phyloP scores from a whole-genome alignment of 37 sponge, comb jelly and placozoan genomes.

The Geodia barretti region DNA sequence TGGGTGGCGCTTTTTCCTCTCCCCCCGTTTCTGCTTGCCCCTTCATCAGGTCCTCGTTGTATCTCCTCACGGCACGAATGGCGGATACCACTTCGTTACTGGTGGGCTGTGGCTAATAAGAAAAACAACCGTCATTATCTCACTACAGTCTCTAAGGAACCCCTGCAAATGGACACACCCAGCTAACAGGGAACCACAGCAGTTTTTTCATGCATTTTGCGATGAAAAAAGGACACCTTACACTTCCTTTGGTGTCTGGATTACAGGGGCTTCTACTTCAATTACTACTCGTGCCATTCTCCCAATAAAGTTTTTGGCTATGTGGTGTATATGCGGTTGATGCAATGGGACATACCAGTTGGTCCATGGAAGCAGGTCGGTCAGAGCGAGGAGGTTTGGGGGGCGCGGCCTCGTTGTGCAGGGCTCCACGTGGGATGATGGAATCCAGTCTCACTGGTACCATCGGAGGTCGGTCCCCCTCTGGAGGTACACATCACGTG shows the following conservation, averaged over 20 bases:
- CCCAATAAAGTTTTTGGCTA: too few relatives aligned
- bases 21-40: slow-evolving; percentile 4
- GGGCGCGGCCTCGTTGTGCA: slow-evolving; percentile 33
- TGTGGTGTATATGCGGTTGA: too few relatives aligned
- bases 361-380: slow-evolving; percentile 2
- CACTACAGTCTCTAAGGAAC: slow-evolving; percentile 13
- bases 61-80: slow-evolving; percentile 34
- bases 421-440: slow-evolving; percentile 30
- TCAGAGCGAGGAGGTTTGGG: slow-evolving; percentile 57
- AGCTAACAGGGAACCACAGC: too few relatives aligned
- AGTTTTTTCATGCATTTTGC: too few relatives aligned
- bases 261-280: too few relatives aligned
- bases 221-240: too few relatives aligned
- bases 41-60: slow-evolving; percentile 41
- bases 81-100: neutral
- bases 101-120: slow-evolving; percentile 57
- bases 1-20: slow-evolving; percentile 53
- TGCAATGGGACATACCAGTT: neutral
- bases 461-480: slow-evolving; percentile 35
- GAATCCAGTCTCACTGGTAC: slow-evolving; percentile 67
- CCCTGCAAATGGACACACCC: slow-evolving; percentile 35
- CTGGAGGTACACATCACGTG: too few relatives aligned
- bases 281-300: too few relatives aligned
- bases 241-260: too few relatives aligned
- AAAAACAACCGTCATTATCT: slow-evolving; percentile 10